Evolutionary conservation across 1,140 invertebrate species (phyloP).

Genomic region (Drosophila subobscura): DNA sequence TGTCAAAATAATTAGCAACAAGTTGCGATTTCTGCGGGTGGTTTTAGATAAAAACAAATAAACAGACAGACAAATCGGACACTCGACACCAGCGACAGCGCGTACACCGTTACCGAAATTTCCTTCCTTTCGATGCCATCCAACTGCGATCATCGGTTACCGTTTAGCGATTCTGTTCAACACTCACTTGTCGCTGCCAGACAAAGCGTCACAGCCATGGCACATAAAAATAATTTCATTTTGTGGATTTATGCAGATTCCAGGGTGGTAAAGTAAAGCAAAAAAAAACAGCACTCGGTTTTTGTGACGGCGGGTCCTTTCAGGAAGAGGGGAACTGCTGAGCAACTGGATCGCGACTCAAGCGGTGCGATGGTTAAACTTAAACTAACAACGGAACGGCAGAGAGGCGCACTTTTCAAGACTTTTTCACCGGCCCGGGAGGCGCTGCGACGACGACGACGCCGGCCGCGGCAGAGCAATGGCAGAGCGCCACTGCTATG

Average conservation of each 20-base stretch:
- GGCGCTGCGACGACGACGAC: constrained; percentile 25
- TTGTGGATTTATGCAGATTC: constrained; percentile 25
- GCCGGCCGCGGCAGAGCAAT: constrained; percentile 34
- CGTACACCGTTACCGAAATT: too few species aligned
- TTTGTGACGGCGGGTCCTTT: constrained; percentile 12
- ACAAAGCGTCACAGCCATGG: constrained; percentile 73
- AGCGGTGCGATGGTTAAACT: constrained; percentile 77
- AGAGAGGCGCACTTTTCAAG: constrained; percentile 83
- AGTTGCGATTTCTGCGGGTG: constrained; percentile 35
- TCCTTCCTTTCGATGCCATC: background rate
- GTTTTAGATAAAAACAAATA: too few species aligned
- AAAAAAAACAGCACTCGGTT: constrained; percentile 11
- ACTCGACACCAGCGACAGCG: background rate
- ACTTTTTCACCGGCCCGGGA: constrained; percentile 71
- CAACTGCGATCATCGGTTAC: constrained; percentile 19
- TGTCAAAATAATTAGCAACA: constrained; percentile 72
- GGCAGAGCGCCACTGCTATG: constrained; percentile 85
- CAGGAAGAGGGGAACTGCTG: background rate
- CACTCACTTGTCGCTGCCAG: constrained; percentile 80
- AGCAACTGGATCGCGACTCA: constrained; percentile 69
- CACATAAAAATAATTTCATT: constrained; percentile 81
- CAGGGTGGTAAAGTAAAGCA: constrained; percentile 9
- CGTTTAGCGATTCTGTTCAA: constrained; percentile 20
- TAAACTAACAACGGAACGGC: constrained; percentile 76
- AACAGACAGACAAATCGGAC: background rate